Percentiles rank a stretch among this genome's conserved stretches.
These are phyloP conservation scores for pig (Sus scrofa) DNA, from an alignment of 2,113 vertebrate species.

Conservation along the genomic window DNA sequence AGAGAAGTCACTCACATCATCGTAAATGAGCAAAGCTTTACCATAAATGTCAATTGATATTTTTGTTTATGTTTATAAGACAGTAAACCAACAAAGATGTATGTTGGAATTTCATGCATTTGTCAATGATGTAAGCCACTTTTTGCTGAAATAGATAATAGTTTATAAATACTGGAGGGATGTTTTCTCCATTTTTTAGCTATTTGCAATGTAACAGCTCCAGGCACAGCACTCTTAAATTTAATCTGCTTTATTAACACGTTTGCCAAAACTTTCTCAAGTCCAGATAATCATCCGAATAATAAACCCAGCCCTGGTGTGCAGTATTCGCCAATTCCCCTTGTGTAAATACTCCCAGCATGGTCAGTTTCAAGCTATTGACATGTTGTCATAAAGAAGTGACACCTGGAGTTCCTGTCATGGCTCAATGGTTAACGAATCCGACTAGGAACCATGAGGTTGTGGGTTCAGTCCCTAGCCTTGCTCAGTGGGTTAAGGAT, in stretches of 20 bases:
- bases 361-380: background rate
- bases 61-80: background rate
- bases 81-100: background rate
- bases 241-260: background rate
- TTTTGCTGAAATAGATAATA: background rate
- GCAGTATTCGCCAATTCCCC: background rate
- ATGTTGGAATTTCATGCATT: background rate
- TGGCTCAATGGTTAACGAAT: no score
- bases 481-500: no score
- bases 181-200: background rate
- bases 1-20: background rate
- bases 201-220: background rate
- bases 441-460: no score
- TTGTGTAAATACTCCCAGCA: background rate
- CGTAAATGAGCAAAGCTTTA: background rate
- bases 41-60: no score
- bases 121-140: background rate
- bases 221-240: background rate
- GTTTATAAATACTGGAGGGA: background rate
- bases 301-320: background rate
- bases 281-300: background rate
- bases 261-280: background rate
- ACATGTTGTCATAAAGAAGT: background rate
- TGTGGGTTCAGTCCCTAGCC: no score
- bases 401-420: no score